A percentile compares a stretch with the other conserved stretches of the same genome.
These are phyloP conservation scores for Crotalus helleri DNA, from an alignment of 2,113 vertebrate genomes.

Conservation along the genomic window DNA sequence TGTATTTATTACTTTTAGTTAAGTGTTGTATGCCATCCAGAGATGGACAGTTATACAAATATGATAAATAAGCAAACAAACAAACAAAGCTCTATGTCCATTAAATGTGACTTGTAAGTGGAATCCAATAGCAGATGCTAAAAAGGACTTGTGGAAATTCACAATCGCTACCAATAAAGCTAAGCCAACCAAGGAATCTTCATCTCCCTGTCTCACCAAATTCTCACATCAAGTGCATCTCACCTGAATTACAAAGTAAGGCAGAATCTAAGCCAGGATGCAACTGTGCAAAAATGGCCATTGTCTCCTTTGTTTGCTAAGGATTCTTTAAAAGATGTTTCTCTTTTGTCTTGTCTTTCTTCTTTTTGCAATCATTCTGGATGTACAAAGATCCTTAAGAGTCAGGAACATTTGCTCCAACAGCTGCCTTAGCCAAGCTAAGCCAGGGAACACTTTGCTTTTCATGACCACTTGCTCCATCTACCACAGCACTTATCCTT, in stretches of 20 bases:
- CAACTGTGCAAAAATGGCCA: background rate
- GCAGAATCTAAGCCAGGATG: background rate
- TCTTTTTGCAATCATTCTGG: background rate
- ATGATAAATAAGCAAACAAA: background rate
- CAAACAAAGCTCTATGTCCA: background rate
- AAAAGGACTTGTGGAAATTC: background rate
- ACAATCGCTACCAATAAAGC: background rate
- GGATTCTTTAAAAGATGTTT: background rate
- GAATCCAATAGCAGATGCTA: background rate
- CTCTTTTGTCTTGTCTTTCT: constrained; percentile 6
- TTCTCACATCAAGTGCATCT: background rate
- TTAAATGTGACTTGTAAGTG: background rate
- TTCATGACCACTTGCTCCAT: background rate
- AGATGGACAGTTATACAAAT: background rate
- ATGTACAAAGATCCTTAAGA: constrained; percentile 3
- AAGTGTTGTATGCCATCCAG: background rate
- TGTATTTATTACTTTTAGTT: background rate
- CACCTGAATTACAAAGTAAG: background rate
- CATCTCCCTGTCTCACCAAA: background rate
- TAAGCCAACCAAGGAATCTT: background rate
- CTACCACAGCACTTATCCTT: constrained; percentile 33
- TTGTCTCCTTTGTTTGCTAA: background rate
- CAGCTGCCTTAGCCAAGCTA: constrained; percentile 22
- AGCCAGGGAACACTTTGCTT: constrained; percentile 48
- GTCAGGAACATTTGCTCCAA: constrained; percentile 22